Evolutionary conservation across 2,888 invertebrate genomes (phyloP).

Genomic region (Zonitis immaculata): DNA sequence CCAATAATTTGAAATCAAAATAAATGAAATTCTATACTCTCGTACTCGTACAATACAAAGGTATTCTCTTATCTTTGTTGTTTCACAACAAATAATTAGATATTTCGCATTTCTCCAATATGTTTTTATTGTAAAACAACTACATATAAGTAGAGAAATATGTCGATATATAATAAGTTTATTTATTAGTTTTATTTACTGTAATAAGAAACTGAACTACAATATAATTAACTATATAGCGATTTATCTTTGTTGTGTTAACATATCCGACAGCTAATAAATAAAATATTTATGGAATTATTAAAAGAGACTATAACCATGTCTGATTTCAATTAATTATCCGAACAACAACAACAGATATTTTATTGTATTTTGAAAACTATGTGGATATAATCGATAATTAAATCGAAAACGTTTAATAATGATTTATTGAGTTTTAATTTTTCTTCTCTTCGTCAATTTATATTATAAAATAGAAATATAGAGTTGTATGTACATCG

Average conservation of each 20-base stretch:
- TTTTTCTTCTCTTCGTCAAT: background rate
- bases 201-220: constrained; percentile 5
- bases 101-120: background rate
- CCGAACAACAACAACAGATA: background rate
- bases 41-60: background rate
- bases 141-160: background rate
- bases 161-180: constrained; percentile 8
- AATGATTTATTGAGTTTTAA: background rate
- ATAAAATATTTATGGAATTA: constrained; percentile 7
- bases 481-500: no score
- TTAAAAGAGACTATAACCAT: background rate
- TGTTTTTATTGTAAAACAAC: background rate
- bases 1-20: no score
- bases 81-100: background rate
- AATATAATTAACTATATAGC: constrained; percentile 10
- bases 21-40: no score
- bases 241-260: constrained; percentile 8
- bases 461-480: no score
- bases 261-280: constrained; percentile 5
- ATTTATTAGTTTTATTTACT: constrained; percentile 1
- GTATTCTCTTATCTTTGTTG: background rate
- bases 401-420: constrained; percentile 1
- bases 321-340: constrained; percentile 10
- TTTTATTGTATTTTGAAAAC: background rate
- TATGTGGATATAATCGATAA: constrained; percentile 1